phyloP scores from a whole-genome alignment of 2,113 vertebrate genomes.

The Bubalus kerabau region DNA sequence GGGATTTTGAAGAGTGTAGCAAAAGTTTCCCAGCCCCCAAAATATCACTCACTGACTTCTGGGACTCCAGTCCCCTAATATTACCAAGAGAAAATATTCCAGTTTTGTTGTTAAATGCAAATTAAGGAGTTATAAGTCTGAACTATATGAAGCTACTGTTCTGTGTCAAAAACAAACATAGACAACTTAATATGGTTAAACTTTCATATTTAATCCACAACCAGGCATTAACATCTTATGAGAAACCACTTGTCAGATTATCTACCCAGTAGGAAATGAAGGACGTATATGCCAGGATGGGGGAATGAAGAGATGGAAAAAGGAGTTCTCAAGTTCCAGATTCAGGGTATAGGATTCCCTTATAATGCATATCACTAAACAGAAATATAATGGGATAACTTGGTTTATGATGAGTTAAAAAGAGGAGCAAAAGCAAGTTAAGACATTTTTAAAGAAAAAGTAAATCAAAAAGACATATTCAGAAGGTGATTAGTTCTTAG shows the following conservation, averaged over 20 bases:
- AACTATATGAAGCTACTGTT: neutral
- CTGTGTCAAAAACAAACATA: neutral
- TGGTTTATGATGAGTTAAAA: neutral
- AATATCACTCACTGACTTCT: neutral
- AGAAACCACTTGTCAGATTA: neutral
- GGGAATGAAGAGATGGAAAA: neutral
- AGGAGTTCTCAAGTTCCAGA: neutral
- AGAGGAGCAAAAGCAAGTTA: neutral
- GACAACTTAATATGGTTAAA: neutral
- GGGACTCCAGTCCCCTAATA: neutral
- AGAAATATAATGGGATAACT: neutral
- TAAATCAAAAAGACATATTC: neutral
- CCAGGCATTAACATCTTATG: neutral
- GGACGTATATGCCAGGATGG: neutral
- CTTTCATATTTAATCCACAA: neutral
- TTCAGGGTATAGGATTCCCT: neutral
- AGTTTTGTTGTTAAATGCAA: neutral
- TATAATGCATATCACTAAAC: neutral
- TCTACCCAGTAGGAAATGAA: neutral
- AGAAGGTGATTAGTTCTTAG: neutral
- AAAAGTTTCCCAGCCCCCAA: neutral
- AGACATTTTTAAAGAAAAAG: neutral
- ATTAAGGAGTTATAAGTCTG: neutral
- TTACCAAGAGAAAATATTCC: neutral
- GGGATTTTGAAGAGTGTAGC: neutral